These are phyloP conservation scores for Drosophila bunnanda DNA, from an alignment of 2,888 invertebrate species.

Conservation along the genomic window DNA sequence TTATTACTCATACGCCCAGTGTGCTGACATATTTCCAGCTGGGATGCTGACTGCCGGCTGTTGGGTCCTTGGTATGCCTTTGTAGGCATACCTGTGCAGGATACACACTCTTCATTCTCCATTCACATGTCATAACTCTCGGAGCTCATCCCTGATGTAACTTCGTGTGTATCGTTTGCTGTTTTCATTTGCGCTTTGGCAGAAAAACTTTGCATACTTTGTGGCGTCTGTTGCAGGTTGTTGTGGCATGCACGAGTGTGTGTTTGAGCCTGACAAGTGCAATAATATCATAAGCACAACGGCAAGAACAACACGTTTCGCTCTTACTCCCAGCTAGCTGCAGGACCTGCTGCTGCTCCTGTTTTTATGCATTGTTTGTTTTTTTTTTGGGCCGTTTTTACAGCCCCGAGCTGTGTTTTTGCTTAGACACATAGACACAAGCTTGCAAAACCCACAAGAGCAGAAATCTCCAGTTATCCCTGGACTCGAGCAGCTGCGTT, in stretches of 20 bases:
- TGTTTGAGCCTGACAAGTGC: conserved; percentile 64
- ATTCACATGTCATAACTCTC: background rate
- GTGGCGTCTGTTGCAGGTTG: conserved; percentile 42
- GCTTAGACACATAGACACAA: conserved; percentile 16
- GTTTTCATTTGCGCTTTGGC: conserved; percentile 74
- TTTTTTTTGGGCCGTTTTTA: conserved; percentile 29
- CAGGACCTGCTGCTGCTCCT: conserved; percentile 8
- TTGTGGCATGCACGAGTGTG: conserved; percentile 18
- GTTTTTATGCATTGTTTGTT: conserved; percentile 41
- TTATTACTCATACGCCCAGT: conserved; percentile 68
- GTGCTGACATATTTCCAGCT: conserved; percentile 69
- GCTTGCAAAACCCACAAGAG: conserved; percentile 52
- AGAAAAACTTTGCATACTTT: conserved; percentile 79
- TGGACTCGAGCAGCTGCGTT: conserved; percentile 62
- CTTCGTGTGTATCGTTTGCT: conserved; percentile 58
- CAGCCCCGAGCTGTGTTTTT: conserved; percentile 40
- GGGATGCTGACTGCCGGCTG: conserved; percentile 16
- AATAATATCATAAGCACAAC: conserved; percentile 74
- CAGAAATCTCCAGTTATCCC: conserved; percentile 33
- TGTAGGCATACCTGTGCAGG: conserved; percentile 52
- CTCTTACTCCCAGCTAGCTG: conserved; percentile 10
- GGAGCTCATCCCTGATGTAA: conserved; percentile 13
- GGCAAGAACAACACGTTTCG: conserved; percentile 35
- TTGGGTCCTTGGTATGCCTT: conserved; percentile 63
- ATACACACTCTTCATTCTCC: conserved; percentile 14